phyloP scores from a whole-genome alignment of 2,888 invertebrate genomes.

The Phania funesta region DNA sequence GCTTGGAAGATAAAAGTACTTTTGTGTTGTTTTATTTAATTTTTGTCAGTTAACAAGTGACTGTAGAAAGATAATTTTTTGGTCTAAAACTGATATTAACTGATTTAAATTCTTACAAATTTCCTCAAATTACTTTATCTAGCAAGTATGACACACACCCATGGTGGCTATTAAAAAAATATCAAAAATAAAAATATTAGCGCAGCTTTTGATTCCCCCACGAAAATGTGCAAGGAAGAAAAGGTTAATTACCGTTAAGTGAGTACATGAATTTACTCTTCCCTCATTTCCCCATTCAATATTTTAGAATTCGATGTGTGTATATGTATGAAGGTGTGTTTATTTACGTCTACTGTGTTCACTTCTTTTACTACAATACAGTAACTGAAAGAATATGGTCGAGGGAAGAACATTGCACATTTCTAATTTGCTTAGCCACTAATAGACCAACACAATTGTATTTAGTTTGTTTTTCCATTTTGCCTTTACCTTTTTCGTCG shows the following conservation, averaged over 20 bases:
- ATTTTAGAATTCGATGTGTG: neutral
- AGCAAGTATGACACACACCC: neutral
- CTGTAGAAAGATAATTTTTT: no score
- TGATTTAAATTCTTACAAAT: neutral
- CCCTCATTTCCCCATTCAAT: neutral
- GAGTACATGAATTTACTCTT: conserved; percentile 1
- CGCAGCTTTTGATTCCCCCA: neutral
- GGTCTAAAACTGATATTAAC: no score
- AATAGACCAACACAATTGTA: conserved; percentile 43
- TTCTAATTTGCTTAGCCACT: conserved; percentile 52
- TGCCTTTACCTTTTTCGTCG: neutral
- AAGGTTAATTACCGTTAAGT: conserved; percentile 27
- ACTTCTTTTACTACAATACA: neutral
- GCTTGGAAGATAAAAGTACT: no score
- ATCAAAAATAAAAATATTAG: no score
- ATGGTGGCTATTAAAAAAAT: neutral
- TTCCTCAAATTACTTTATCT: neutral
- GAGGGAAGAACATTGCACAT: conserved; percentile 5
- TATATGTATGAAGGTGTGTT: neutral
- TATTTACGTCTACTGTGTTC: neutral
- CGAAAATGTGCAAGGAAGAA: neutral
- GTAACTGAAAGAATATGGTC: conserved; percentile 20
- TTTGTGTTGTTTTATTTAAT: no score
- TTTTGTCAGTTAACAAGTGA: no score
- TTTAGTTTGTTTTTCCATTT: conserved; percentile 14